Evolutionary conservation across 2,888 invertebrate genomes (phyloP), one percentile per base, ranked within the genome.

Genomic region (Pseudanteris insignis): DNA sequence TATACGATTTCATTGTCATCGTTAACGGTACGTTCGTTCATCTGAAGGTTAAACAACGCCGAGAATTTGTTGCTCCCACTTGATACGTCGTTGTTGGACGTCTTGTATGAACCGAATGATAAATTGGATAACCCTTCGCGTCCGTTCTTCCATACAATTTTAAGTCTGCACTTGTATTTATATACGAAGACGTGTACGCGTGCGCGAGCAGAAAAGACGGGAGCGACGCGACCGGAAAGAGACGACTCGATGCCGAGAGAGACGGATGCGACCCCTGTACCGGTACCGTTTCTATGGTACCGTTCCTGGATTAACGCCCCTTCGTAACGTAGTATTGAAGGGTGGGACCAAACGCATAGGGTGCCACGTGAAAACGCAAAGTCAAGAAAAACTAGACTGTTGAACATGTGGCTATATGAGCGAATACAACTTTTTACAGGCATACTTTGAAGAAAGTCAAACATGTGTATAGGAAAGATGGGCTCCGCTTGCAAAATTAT

Each of bases 271-370:
- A 70, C 67, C 69, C 70, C 69, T 62, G 51, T 54, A 67, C 71
- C 70, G 76, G 74, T 77, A 76, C 75, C 76, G 77, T 76, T 76
- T 76, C 76, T 76, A 77, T 77, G 77, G 77, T 77, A 76, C 77
- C 76, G 76, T 73, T 75, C 72, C 69, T 69, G 69, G 73, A 74
- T 75, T 75, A 75, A 67, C 70, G 66, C 68, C 71, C 73, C 72
- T 70, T 72, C 65, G 51, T 41, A 62, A 63, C 65, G 64, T 67
- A 68, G 65, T 67, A 69, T 68, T 67, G 64, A 59, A 67, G 67
- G 70, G 69, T 69, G 67, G 65, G 59, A 68, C 66, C 67, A 67
- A 68, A 67, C 37, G 32, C 47, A 32, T 37, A 48, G 57, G 51
- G 55, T 50, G 55, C 37, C 61, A 60, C 47, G 53, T 53, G 55